Evolutionary conservation across 2,113 vertebrate species (phyloP).

Genomic region (Datnioides undecimradiatus): DNA sequence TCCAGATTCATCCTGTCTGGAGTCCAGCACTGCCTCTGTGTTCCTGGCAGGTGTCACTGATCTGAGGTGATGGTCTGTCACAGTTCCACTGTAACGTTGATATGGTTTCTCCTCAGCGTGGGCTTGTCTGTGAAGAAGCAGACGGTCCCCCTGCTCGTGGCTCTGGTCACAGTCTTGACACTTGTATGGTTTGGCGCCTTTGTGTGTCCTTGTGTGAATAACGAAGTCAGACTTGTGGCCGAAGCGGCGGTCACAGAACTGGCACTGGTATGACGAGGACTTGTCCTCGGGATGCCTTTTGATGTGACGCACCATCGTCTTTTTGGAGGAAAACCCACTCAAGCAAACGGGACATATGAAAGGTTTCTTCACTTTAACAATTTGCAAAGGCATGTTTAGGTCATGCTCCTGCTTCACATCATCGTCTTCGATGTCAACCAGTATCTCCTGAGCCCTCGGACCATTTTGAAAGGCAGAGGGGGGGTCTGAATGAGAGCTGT

Average conservation of each 20-base stretch:
- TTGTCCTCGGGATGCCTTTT: conserved; percentile 14
- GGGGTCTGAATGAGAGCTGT: no score
- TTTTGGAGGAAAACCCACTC: conserved; percentile 16
- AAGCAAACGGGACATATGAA: conserved; percentile 24
- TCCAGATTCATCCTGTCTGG: not conserved
- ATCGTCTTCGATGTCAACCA: not conserved
- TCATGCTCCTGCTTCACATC: conserved; percentile 18
- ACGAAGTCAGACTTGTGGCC: conserved; percentile 32
- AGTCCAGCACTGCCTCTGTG: not conserved
- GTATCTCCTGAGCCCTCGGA: not conserved
- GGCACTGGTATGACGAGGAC: conserved; percentile 16
- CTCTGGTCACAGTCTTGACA: conserved; percentile 5
- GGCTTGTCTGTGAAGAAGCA: conserved; percentile 10
- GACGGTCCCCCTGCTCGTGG: not conserved
- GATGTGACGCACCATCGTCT: conserved; percentile 7
- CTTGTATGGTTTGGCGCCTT: not conserved
- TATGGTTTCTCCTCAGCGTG: not conserved
- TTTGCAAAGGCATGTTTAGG: not conserved
- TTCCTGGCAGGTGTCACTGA: not conserved
- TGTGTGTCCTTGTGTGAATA: conserved; percentile 35
- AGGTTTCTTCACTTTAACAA: not conserved
- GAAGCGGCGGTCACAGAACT: conserved; percentile 24
- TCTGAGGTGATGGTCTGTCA: not conserved
- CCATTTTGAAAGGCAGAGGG: not conserved
- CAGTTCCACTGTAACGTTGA: not conserved